Conservation (phyloP, 1,140 invertebrate species). For the Saccostrea glomerata region DNA sequence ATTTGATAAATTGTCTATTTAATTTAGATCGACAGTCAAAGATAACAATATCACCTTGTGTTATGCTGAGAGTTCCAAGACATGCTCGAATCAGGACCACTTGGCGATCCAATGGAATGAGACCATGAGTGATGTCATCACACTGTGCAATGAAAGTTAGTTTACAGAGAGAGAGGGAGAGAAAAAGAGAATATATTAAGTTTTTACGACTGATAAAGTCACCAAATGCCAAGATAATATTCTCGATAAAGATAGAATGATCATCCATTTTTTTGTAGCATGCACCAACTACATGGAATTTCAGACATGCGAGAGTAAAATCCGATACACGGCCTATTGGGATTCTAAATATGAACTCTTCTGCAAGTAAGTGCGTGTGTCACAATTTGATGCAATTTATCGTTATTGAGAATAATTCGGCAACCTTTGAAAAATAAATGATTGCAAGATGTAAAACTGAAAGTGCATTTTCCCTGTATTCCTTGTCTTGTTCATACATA, state of each 20-base stretch:
- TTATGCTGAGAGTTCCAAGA: not conserved
- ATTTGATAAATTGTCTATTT: not conserved
- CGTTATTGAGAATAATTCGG: not conserved
- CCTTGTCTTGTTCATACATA: too few relatives aligned
- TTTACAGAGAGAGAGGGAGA: not conserved
- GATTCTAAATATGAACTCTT: conserved; percentile 15
- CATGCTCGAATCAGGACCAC: not conserved
- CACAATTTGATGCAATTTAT: not conserved
- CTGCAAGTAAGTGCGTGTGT: not conserved
- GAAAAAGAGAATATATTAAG: not conserved
- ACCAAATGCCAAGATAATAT: not conserved
- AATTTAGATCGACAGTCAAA: not conserved
- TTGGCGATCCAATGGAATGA: not conserved
- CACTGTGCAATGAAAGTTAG: not conserved
- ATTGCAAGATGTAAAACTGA: too few relatives aligned
- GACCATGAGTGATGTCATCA: not conserved
- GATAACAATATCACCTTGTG: not conserved
- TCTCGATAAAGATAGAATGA: not conserved
- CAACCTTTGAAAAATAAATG: too few relatives aligned
- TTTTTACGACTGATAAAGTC: not conserved
- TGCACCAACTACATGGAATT: conserved; percentile 20
- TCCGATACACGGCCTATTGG: not conserved
- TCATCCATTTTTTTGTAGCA: not conserved
- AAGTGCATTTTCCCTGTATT: too few relatives aligned
- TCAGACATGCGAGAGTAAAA: conserved; percentile 14